Evolutionary conservation across 2,797 vertebrate genomes (phyloP).

Genomic region (Pseudomugil gertrudae): DNA sequence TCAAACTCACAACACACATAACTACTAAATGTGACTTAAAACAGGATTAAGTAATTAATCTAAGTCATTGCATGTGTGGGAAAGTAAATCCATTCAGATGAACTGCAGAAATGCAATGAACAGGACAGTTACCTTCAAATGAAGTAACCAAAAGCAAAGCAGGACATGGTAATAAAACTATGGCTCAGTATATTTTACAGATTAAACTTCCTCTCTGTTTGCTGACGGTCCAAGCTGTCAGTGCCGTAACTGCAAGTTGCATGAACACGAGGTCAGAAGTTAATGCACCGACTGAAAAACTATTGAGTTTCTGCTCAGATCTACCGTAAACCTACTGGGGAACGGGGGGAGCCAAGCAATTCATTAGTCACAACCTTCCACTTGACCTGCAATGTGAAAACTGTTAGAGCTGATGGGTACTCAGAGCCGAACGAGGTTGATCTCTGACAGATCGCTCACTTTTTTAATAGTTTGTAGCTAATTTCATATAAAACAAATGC

Average conservation of each 20-base stretch:
- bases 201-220: neutral
- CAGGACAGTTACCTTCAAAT: neutral
- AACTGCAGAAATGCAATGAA: neutral
- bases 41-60: neutral
- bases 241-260: conserved; percentile 18
- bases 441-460: conserved; percentile 8
- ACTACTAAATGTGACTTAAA: neutral
- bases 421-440: conserved; percentile 25
- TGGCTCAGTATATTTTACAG: neutral
- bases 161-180: neutral
- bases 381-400: conserved; percentile 57
- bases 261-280: conserved; percentile 40
- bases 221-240: neutral
- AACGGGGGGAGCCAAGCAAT: conserved; percentile 30
- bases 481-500: neutral
- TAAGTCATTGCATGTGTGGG: neutral
- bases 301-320: neutral
- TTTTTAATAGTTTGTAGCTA: neutral
- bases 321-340: conserved; percentile 13
- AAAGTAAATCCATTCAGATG: neutral
- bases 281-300: conserved; percentile 39
- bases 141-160: neutral
- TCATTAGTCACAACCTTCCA: conserved; percentile 61
- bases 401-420: conserved; percentile 37
- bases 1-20: neutral